Percentiles rank a stretch among this genome's conserved stretches.
Conservation (phyloP, 92 coral and sea anemone genomes). For the Metridium senile region DNA sequence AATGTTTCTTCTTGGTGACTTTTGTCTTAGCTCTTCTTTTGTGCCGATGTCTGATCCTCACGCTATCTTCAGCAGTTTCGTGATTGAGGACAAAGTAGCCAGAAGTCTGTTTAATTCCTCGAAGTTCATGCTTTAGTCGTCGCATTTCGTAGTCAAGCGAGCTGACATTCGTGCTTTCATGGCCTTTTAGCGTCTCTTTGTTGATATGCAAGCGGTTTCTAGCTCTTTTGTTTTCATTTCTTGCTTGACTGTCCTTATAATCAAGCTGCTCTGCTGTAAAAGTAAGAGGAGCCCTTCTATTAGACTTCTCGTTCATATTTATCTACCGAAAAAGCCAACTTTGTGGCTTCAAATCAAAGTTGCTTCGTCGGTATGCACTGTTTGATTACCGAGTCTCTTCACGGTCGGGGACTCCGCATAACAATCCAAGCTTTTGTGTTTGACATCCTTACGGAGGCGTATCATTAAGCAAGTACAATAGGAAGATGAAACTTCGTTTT, state of each 20-base stretch:
- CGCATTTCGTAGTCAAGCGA: slow-evolving; percentile 85
- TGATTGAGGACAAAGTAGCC: slow-evolving; percentile 48
- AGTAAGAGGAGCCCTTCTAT: slow-evolving; percentile 45
- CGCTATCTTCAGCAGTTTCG: slow-evolving; percentile 2
- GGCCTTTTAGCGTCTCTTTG: slow-evolving; percentile 55
- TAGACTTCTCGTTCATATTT: slow-evolving; percentile 64
- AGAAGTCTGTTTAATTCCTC: slow-evolving; percentile 78
- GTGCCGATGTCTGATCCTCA: slow-evolving; percentile 3
- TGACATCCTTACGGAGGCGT: slow-evolving; percentile 2
- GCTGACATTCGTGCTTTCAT: slow-evolving; percentile 55
- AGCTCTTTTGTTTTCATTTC: slow-evolving; percentile 69
- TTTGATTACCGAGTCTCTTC: slow-evolving; percentile 4
- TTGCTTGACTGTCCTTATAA: slow-evolving; percentile 72
- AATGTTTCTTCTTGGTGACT: slow-evolving; percentile 16
- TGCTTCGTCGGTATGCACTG: slow-evolving; percentile 8
- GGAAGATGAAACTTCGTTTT: background rate
- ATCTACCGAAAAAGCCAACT: background rate
- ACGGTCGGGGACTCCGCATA: slow-evolving; percentile 13
- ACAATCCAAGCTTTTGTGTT: background rate
- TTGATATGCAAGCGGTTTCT: slow-evolving; percentile 60
- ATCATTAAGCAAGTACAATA: background rate
- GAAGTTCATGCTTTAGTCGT: slow-evolving; percentile 70
- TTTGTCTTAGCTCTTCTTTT: slow-evolving; percentile 14
- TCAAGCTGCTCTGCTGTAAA: slow-evolving; percentile 74
- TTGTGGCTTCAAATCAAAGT: background rate